A percentile compares a stretch with the other conserved stretches of the same genome.
Evolutionary conservation across 2,888 invertebrate genomes (phyloP).

Genomic region (Drosophila neotestacea): DNA sequence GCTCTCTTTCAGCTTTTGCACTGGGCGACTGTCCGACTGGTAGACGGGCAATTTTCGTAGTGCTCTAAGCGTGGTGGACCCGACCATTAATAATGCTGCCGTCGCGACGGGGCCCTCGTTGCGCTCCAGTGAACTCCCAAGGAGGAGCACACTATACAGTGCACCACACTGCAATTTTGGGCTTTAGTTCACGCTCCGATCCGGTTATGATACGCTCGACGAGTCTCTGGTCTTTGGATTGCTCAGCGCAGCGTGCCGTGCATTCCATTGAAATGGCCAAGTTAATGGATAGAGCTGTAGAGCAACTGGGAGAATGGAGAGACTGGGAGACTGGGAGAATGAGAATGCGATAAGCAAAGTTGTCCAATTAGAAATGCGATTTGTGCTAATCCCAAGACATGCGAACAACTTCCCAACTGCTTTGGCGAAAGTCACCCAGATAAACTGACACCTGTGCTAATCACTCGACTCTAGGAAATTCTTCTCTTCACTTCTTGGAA

Average conservation of each 20-base stretch:
- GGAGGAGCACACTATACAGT: conserved; percentile 20
- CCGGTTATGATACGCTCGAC: conserved; percentile 78
- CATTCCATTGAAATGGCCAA: conserved; percentile 71
- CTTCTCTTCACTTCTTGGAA: conserved; percentile 26
- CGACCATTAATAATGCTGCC: conserved; percentile 74
- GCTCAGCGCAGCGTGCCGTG: conserved; percentile 78
- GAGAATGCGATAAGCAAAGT: conserved; percentile 66
- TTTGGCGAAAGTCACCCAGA: conserved; percentile 52
- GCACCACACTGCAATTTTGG: conserved; percentile 43
- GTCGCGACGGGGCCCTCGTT: conserved; percentile 32
- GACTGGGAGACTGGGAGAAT: conserved; percentile 24
- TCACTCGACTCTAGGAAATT: conserved; percentile 10
- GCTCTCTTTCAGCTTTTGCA: conserved; percentile 3
- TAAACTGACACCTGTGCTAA: conserved; percentile 15
- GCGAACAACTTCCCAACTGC: conserved; percentile 47
- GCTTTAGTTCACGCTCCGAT: conserved; percentile 77
- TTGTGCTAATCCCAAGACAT: conserved; percentile 67
- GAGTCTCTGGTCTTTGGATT: conserved; percentile 45
- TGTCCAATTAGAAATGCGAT: conserved; percentile 73
- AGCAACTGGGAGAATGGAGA: conserved; percentile 12
- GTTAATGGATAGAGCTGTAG: conserved; percentile 69
- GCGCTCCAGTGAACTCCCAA: conserved; percentile 63
- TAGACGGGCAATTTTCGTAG: conserved; percentile 50
- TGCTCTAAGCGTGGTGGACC: conserved; percentile 7
- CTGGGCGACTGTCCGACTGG: conserved; percentile 22